Evolutionary conservation across 2,888 invertebrate genomes (phyloP), one percentile per base, ranked within the genome.

Genomic region (Cerceris rybyensis): DNA sequence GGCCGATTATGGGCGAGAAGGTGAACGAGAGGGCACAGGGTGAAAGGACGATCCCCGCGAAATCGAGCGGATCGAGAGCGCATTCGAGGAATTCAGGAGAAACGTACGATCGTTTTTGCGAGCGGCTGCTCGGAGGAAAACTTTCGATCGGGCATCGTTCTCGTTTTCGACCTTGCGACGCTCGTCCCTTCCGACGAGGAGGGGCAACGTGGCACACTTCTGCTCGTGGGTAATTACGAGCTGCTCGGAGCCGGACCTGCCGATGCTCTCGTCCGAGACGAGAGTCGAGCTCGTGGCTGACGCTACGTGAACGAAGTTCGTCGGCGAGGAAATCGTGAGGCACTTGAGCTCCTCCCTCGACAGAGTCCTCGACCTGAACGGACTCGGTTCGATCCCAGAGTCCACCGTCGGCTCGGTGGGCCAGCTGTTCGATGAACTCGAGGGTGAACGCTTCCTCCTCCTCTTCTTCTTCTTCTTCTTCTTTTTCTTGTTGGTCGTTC

Each of bases 261-360:
- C 58, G 14, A 46, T n/a, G 16, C 58, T 64, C 17, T 60, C 71
- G 69, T 79, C 57, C 7, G 28, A 58, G 28, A 79, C 68, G 41
- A 89, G 75, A 8, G 73, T 84, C 54, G 86, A 82, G 59, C 84
- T 87, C 7, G 90, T 91, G 6, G 89, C 90, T 1, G 92, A 92
- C 0, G 91, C 91, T 0, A 92, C 83, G 74, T 92, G 91, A 5
- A 91, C 90, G 57, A 92, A 92, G 74, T 92, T 90, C 11, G 87
- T 88, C 13, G 92, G 92, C 46, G 83, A 70, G 0, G 92, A 92
- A 39, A 91, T 91, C n/a, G 78, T 83, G 6, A 88, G 54, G 70
- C 74, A 81, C 17, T 83, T 86, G 46, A 88, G 67, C 67, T 90
- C 87, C 4, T 87, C 87, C 4, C 85, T 79, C 9, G 88, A 86